Evolutionary conservation across 2,888 invertebrate species (phyloP).

Genomic region (Caenorhabditis afra): DNA sequence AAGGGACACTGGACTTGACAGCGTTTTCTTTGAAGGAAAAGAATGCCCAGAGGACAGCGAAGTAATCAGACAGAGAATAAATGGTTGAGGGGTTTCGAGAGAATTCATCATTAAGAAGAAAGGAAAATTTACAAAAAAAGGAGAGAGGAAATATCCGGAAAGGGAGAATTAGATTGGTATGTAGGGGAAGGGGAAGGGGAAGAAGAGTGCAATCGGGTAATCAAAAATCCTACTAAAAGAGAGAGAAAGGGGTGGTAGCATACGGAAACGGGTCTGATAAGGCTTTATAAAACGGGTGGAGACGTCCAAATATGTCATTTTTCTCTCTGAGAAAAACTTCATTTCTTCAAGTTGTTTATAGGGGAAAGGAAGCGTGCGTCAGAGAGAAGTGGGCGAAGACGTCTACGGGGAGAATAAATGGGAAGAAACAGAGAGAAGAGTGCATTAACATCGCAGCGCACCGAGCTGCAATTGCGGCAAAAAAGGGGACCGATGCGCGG

Average conservation of each 20-base stretch:
- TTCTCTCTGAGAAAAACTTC: background rate
- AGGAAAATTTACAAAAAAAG: background rate
- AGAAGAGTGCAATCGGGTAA: slow-evolving; percentile 13
- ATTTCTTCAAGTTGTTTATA: background rate
- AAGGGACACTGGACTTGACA: slow-evolving; percentile 16
- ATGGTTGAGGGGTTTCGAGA: background rate
- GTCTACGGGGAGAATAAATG: background rate
- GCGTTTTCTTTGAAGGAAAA: slow-evolving; percentile 3
- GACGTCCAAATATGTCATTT: no score
- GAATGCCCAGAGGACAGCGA: background rate
- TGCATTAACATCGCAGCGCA: no score
- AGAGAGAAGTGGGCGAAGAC: background rate
- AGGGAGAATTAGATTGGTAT: slow-evolving; percentile 17
- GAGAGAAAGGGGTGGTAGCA: background rate
- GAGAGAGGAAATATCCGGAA: background rate
- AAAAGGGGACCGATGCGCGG: no score
- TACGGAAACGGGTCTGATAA: slow-evolving; percentile 10
- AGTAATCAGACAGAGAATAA: slow-evolving; percentile 2
- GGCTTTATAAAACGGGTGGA: slow-evolving; percentile 20
- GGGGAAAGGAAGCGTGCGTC: background rate
- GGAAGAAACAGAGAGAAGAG: slow-evolving; percentile 5
- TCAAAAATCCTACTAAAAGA: slow-evolving; percentile 29
- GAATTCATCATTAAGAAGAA: slow-evolving; percentile 28
- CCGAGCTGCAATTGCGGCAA: no score
- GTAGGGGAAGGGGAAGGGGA: background rate